These are phyloP conservation scores for Heliconius aoede DNA, from an alignment of 2,888 invertebrate species.

Conservation along the genomic window DNA sequence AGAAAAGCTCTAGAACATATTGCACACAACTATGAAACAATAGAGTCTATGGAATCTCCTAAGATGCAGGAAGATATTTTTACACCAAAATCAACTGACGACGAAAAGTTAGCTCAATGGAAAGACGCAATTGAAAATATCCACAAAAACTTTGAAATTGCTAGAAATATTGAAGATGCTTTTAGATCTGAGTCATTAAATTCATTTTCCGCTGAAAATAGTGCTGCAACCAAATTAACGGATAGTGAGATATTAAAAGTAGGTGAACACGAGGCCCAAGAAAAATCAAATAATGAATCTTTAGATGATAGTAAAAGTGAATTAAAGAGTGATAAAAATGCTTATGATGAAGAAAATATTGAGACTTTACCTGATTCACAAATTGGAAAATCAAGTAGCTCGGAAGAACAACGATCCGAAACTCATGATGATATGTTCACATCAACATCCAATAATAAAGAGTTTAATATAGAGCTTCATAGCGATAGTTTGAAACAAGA, in stretches of 20 bases:
- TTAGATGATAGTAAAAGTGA: constrained; percentile 9
- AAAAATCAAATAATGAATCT: constrained; percentile 19
- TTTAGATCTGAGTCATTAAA: constrained; percentile 54
- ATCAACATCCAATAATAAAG: constrained; percentile 47
- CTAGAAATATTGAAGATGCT: constrained; percentile 69
- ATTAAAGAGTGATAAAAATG: constrained; percentile 15
- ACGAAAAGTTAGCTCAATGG: constrained; percentile 69
- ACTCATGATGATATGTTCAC: constrained; percentile 44
- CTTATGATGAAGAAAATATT: neutral
- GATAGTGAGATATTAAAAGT: constrained; percentile 19
- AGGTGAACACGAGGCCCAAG: constrained; percentile 15
- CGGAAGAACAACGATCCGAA: constrained; percentile 1
- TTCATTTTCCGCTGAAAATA: constrained; percentile 12
- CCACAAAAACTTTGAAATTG: constrained; percentile 65
- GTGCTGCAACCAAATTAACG: constrained; percentile 9
- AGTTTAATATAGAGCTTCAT: constrained; percentile 45
- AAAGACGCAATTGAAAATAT: constrained; percentile 66
- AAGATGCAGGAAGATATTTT: constrained; percentile 53
- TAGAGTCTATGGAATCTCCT: constrained; percentile 59
- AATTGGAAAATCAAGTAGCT: constrained; percentile 4
- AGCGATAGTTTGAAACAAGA: constrained; percentile 48
- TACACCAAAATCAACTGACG: constrained; percentile 56
- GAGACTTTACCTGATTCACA: neutral
- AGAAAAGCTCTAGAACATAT: constrained; percentile 68
- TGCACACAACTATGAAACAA: constrained; percentile 62